Evolutionary conservation across 2,888 invertebrate genomes (phyloP), one percentile per base, ranked within the genome.

Genomic region (Lasiommata megera): DNA sequence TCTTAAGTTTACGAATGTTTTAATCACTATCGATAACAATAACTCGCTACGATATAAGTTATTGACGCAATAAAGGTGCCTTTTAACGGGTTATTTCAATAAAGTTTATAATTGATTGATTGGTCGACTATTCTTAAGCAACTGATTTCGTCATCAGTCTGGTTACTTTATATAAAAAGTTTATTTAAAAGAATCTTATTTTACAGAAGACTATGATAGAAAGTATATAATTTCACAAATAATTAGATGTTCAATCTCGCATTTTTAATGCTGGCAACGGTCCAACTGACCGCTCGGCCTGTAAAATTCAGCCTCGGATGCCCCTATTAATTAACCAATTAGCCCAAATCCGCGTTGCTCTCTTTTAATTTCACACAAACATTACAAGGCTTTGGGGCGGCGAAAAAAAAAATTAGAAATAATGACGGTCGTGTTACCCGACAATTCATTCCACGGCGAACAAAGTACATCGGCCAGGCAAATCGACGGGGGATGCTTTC

Each of bases 321-420:
- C 67, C 79, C 80, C 86, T 87, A 88, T 88, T 88, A 87, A 88
- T 89, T 88, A 88, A 84, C 79, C 86, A 88, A 88, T 89, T 88
- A 87, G 77, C 73, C 79, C 71, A 75, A 82, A 87, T 80, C 81
- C 79, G 71, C 73, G 71, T 73, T 76, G 76, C 76, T 78, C 80
- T 78, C 77, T 84, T 87, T 84, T 84, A 82, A 87, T 85, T 84
- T 82, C 69, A 68, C 70, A 67, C 73, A 69, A 68, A 72, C 77
- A 73, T 79, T 80, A 76, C 77, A 73, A 74, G 76, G 71, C 76
- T 68, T 65, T 58, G 58, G 60, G 66, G 50, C 54, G 38, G 56
- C 56, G 50, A 51, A n/a, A n/a, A 74, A 79, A 80, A 82, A 81
- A 80, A 72, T 73, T 76, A 67, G 65, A 64, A 68, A 75, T 75